phyloP scores from a whole-genome alignment of 2,888 invertebrate genomes.

The Trichopoda pennipes region DNA sequence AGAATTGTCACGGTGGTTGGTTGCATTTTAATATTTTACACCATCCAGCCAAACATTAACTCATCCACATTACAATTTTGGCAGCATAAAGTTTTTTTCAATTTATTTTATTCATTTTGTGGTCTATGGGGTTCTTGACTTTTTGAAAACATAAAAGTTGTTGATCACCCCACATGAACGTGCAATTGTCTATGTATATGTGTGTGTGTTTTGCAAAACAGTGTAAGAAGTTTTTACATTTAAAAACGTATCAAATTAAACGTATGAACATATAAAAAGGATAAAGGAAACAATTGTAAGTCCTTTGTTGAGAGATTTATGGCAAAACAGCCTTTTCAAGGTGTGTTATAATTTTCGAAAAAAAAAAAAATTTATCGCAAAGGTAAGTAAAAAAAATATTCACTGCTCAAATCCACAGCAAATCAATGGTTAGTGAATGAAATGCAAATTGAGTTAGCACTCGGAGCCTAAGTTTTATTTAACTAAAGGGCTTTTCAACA shows the following conservation, averaged over 20 bases:
- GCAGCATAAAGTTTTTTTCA: constrained; percentile 34
- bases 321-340: no score
- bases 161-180: constrained; percentile 18
- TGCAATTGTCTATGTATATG: not conserved
- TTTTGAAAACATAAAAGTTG: constrained; percentile 39
- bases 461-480: no score
- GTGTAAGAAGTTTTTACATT: constrained; percentile 16
- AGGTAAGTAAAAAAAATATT: constrained; percentile 45
- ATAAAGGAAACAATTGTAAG: not conserved
- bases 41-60: constrained; percentile 22
- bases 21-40: constrained; percentile 48
- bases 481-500: no score
- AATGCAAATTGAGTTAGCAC: no score
- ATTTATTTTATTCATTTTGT: not conserved
- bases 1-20: constrained; percentile 50
- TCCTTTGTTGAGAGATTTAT: constrained; percentile 3
- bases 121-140: constrained; percentile 66
- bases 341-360: no score
- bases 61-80: constrained; percentile 43
- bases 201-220: constrained; percentile 30
- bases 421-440: not conserved
- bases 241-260: not conserved
- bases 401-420: not conserved
- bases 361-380: constrained; percentile 40
- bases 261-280: not conserved